Evolutionary conservation across 2,888 invertebrate genomes (phyloP).

Genomic region (Asteroscopus sphinx): DNA sequence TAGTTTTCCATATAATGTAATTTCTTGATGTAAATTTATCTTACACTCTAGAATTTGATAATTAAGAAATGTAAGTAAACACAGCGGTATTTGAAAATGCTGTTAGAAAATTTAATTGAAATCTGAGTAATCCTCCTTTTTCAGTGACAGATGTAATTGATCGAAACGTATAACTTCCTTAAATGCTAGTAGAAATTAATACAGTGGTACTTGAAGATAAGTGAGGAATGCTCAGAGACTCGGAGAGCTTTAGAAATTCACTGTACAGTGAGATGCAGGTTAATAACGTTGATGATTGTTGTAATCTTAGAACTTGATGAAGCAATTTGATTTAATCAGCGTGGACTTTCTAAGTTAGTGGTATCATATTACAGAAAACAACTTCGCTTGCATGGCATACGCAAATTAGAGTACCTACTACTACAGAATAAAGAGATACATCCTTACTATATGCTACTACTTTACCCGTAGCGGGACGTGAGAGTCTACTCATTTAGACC

Average conservation of each 20-base stretch:
- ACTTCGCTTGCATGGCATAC: conserved; percentile 43
- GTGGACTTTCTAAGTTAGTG: conserved; percentile 54
- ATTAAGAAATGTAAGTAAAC: background rate
- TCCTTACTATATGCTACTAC: no score
- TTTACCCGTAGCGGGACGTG: conserved; percentile 3
- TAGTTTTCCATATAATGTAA: no score
- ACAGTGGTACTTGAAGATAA: conserved; percentile 26
- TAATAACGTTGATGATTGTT: conserved; percentile 52
- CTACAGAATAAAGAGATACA: no score
- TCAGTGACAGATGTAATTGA: conserved; percentile 34
- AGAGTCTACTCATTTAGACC: background rate
- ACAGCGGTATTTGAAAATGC: conserved; percentile 1
- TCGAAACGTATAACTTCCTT: conserved; percentile 18
- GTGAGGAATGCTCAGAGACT: conserved; percentile 14
- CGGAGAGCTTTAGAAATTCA: conserved; percentile 12
- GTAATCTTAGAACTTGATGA: conserved; percentile 54
- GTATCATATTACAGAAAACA: conserved; percentile 41
- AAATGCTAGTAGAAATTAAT: conserved; percentile 30
- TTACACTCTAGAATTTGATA: background rate
- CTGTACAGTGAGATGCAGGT: conserved; percentile 27
- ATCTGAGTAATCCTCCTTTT: conserved; percentile 18
- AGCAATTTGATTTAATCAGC: conserved; percentile 61
- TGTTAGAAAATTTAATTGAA: conserved; percentile 5
- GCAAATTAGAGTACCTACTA: conserved; percentile 37
- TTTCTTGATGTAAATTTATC: no score